phyloP scores from a whole-genome alignment of 2,888 invertebrate species.

The Drosophila tripunctata region DNA sequence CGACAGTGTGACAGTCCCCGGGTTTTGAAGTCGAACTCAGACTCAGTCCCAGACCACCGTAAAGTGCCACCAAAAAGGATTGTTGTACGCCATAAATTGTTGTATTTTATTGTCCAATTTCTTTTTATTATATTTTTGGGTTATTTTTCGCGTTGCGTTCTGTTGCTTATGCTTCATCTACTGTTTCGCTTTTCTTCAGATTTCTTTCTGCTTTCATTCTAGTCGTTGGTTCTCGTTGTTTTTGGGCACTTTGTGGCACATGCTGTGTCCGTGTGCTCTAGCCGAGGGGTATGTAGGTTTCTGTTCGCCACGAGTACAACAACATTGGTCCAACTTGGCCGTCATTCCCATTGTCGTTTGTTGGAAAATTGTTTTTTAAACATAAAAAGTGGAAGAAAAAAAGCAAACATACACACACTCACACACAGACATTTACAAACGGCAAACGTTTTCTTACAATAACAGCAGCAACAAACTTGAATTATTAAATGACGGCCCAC shows the following conservation, averaged over 20 bases:
- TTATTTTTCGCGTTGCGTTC: slow-evolving; percentile 63
- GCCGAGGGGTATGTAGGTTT: slow-evolving; percentile 41
- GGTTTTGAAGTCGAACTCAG: slow-evolving; percentile 1
- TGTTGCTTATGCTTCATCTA: slow-evolving; percentile 74
- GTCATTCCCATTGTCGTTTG: slow-evolving; percentile 66
- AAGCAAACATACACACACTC: slow-evolving; percentile 7
- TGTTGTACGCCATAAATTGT: slow-evolving; percentile 76
- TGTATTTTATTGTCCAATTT: slow-evolving; percentile 80
- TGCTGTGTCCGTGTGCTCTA: slow-evolving; percentile 59
- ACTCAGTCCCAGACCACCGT: slow-evolving; percentile 24
- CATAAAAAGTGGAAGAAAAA: slow-evolving; percentile 46
- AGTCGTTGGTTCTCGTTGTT: slow-evolving; percentile 15
- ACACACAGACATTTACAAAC: slow-evolving; percentile 1
- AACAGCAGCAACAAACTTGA: slow-evolving; percentile 52
- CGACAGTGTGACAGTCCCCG: slow-evolving; percentile 5
- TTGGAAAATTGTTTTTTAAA: slow-evolving; percentile 70
- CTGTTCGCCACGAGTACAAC: slow-evolving; percentile 1
- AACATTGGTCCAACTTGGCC: slow-evolving; percentile 57
- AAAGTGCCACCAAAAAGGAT: slow-evolving; percentile 75
- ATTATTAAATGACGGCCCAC: slow-evolving; percentile 70
- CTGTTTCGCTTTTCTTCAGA: slow-evolving; percentile 54
- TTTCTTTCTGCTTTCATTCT: slow-evolving; percentile 22
- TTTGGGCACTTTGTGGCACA: slow-evolving; percentile 68
- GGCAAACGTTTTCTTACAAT: slow-evolving; percentile 41
- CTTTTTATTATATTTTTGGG: slow-evolving; percentile 76